Evolutionary conservation across 2,797 vertebrate genomes (phyloP).

Genomic region (Alca torda): DNA sequence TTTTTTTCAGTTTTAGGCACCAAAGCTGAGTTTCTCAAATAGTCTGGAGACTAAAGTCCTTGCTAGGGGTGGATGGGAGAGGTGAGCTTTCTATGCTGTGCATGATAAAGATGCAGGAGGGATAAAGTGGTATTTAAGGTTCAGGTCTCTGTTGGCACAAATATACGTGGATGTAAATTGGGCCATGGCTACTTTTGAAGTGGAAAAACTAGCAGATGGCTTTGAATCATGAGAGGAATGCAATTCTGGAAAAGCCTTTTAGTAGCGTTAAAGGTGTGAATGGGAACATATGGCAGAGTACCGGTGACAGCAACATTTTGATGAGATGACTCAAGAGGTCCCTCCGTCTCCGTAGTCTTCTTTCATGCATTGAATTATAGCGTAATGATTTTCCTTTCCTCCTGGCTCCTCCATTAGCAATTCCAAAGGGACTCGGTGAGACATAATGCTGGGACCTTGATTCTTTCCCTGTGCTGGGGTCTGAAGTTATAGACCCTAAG

Average conservation of each 20-base stretch:
- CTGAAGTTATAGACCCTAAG: not conserved
- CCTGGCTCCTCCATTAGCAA: not conserved
- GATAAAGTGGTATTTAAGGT: not conserved
- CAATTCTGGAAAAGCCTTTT: not conserved
- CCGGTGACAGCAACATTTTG: not conserved
- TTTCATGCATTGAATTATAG: not conserved
- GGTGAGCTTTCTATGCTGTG: not conserved
- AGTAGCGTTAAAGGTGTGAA: not conserved
- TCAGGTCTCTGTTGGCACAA: not conserved
- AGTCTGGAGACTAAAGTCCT: not conserved
- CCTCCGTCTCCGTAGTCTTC: not conserved
- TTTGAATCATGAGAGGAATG: not conserved
- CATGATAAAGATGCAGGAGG: not conserved
- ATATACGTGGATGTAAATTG: not conserved
- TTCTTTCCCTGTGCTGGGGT: not conserved
- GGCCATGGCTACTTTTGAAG: not conserved
- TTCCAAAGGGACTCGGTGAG: not conserved
- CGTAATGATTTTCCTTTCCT: not conserved
- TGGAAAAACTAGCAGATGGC: not conserved
- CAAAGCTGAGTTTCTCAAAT: not conserved
- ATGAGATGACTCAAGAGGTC: not conserved
- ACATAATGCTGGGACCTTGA: not conserved
- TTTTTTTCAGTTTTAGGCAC: not conserved
- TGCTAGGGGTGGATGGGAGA: not conserved
- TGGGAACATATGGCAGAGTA: not conserved